Percentiles rank a stretch among this genome's conserved stretches.
phyloP scores from a whole-genome alignment of 2,797 vertebrate genomes.

The Anguilla megastoma region DNA sequence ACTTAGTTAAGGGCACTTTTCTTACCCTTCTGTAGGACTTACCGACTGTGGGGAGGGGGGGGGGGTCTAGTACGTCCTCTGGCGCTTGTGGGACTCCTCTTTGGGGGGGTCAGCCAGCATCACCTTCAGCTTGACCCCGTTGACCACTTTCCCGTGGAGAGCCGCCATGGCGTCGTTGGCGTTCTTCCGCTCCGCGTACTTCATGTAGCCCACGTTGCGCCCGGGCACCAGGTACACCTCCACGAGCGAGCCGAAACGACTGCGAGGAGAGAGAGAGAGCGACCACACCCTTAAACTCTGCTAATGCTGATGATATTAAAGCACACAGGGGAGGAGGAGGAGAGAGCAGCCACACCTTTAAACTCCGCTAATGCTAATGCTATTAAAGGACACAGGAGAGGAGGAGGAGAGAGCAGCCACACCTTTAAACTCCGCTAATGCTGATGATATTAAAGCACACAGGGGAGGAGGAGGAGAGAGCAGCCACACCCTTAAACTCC shows the following conservation, averaged over 20 bases:
- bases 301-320: too few species aligned
- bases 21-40: slow-evolving; percentile 25
- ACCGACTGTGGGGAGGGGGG: neutral
- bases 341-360: too few species aligned
- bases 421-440: too few species aligned
- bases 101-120: slow-evolving; percentile 90
- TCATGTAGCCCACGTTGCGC: slow-evolving; percentile 92
- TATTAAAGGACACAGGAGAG: too few species aligned
- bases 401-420: too few species aligned
- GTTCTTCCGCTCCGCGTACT: slow-evolving; percentile 85
- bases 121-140: slow-evolving; percentile 93
- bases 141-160: slow-evolving; percentile 86
- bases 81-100: slow-evolving; percentile 91
- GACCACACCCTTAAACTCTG: too few species aligned
- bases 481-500: too few species aligned
- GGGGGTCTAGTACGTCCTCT: slow-evolving; percentile 82
- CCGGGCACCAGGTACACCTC: slow-evolving; percentile 91
- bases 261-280: slow-evolving; percentile 47
- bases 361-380: too few species aligned
- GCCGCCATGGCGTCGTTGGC: slow-evolving; percentile 87
- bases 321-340: too few species aligned
- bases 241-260: slow-evolving; percentile 90
- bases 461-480: too few species aligned
- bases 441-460: too few species aligned
- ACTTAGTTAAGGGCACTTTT: neutral